Conservation (phyloP, 2,888 invertebrate species). For the Lottia scabra region DNA sequence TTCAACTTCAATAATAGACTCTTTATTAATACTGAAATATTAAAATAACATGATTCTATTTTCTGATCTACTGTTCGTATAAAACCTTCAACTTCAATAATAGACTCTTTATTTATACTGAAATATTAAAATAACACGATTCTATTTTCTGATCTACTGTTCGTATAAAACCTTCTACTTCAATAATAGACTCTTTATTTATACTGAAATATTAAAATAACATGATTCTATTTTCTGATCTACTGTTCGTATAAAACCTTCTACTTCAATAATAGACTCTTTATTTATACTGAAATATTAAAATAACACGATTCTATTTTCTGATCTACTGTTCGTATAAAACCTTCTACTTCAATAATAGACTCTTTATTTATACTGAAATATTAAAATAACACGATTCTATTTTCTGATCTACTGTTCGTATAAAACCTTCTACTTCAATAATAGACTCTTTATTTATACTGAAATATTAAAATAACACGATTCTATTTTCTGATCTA, state of each 20-base stretch:
- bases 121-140: constrained; percentile 7
- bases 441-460: constrained; percentile 95
- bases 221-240: no score
- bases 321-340: constrained; percentile 79
- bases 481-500: constrained; percentile 77
- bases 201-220: constrained; percentile 75
- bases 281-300: constrained; percentile 80
- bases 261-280: constrained; percentile 94
- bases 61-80: constrained; percentile 80
- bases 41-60: no score
- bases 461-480: constrained; percentile 72
- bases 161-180: constrained; percentile 85
- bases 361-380: constrained; percentile 92
- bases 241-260: constrained; percentile 82
- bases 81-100: constrained; percentile 88
- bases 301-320: no score
- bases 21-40: constrained; percentile 83
- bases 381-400: no score
- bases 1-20: constrained; percentile 93
- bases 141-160: constrained; percentile 78
- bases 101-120: constrained; percentile 94
- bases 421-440: constrained; percentile 87
- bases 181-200: constrained; percentile 94
- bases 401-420: constrained; percentile 78
- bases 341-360: constrained; percentile 90